phyloP scores from a whole-genome alignment of 1,140 invertebrate genomes.

The Andricus grossulariae region DNA sequence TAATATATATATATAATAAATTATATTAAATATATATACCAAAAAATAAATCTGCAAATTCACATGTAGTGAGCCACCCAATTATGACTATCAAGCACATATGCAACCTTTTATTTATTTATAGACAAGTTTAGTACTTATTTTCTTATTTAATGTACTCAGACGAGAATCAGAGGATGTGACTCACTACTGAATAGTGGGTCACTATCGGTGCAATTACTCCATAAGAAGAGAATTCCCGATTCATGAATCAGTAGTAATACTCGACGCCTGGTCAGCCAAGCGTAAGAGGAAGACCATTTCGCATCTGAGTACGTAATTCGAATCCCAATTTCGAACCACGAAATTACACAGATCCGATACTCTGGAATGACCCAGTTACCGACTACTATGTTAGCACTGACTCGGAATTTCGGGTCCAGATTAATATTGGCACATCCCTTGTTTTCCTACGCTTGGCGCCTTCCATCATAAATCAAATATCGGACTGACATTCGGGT shows the following conservation, averaged over 20 bases:
- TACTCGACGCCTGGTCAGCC: conserved; percentile 44
- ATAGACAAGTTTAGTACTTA: too few relatives aligned
- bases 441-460: conserved; percentile 48
- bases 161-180: too few relatives aligned
- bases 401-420: conserved; percentile 9
- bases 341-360: conserved; percentile 38
- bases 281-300: conserved; percentile 42
- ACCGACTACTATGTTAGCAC: not conserved
- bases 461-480: conserved; percentile 51
- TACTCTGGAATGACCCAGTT: conserved; percentile 32
- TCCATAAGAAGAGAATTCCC: not conserved
- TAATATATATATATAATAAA: too few relatives aligned
- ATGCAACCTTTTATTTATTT: too few relatives aligned
- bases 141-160: too few relatives aligned
- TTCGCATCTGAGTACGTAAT: conserved; percentile 42
- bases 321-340: conserved; percentile 46
- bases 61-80: too few relatives aligned
- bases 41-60: too few relatives aligned
- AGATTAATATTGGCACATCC: conserved; percentile 51
- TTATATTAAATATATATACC: too few relatives aligned
- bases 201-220: too few relatives aligned
- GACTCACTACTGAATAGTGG: too few relatives aligned
- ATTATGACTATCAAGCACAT: too few relatives aligned
- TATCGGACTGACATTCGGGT: conserved; percentile 15
- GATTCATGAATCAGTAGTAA: conserved; percentile 38